A percentile compares a stretch with the other conserved stretches of the same genome.
Conservation (phyloP, 2,113 vertebrate genomes). For the Symphodus melops region DNA sequence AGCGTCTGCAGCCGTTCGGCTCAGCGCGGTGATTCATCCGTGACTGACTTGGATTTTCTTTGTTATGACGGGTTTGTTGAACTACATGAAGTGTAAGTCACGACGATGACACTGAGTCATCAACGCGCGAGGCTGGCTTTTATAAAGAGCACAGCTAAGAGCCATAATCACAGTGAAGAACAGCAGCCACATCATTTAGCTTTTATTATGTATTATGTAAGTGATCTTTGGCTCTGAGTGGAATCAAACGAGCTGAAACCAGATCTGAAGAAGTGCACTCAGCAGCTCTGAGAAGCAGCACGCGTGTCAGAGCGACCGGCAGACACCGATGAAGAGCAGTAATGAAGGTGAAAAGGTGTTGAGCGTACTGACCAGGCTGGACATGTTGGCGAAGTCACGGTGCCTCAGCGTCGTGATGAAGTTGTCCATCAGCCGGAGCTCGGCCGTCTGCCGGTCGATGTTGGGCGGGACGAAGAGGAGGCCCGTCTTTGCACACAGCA, state of each 20-base stretch:
- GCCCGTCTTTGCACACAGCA: slow-evolving; percentile 88
- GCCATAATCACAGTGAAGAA: background rate
- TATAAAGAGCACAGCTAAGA: background rate
- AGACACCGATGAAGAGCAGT: no score
- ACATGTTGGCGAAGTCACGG: slow-evolving; percentile 89
- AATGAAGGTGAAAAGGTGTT: no score
- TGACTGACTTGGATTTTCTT: background rate
- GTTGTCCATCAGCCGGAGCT: slow-evolving; percentile 88
- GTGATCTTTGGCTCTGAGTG: no score
- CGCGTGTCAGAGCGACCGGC: no score
- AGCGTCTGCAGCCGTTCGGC: background rate
- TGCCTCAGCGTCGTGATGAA: slow-evolving; percentile 87
- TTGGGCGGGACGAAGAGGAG: slow-evolving; percentile 87
- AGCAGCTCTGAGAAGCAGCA: no score
- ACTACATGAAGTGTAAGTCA: background rate
- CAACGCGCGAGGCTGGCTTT: background rate
- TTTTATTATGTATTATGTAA: background rate
- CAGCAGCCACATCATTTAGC: background rate
- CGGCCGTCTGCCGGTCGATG: slow-evolving; percentile 87
- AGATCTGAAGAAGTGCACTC: no score
- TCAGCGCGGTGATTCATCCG: background rate
- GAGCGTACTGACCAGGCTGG: slow-evolving; percentile 77
- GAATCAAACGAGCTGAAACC: no score
- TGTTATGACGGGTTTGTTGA: background rate
- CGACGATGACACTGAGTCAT: background rate